These are phyloP conservation scores for Podargus strigoides DNA, from an alignment of 2,797 vertebrate genomes.

Conservation along the genomic window DNA sequence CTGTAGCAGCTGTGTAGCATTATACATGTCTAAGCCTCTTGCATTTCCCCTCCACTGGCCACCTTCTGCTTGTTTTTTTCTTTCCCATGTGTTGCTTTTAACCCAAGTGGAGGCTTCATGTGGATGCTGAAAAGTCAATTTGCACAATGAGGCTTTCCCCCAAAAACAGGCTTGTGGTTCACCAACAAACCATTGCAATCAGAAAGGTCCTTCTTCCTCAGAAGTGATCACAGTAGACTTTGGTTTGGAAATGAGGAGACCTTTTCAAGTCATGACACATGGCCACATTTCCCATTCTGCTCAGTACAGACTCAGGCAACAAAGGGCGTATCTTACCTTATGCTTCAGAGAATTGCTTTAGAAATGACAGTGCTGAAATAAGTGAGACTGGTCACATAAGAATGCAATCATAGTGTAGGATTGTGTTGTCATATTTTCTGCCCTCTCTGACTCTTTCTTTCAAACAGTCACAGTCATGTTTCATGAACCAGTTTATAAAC, in stretches of 20 bases:
- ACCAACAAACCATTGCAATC: background rate
- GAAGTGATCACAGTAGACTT: background rate
- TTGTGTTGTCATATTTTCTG: background rate
- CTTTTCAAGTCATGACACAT: background rate
- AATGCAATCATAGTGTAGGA: background rate
- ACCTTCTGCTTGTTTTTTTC: background rate
- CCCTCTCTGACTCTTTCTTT: background rate
- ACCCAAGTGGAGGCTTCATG: background rate
- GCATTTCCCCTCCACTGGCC: background rate
- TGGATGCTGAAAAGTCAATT: background rate
- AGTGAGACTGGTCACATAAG: background rate
- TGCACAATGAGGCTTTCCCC: fast-evolving
- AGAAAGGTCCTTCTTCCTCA: background rate
- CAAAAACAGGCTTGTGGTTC: background rate
- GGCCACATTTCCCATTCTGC: background rate
- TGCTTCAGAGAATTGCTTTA: background rate
- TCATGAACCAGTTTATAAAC: background rate
- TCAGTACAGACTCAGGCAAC: background rate
- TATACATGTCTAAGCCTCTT: background rate
- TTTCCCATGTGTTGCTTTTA: background rate
- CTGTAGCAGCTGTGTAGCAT: too few relatives aligned
- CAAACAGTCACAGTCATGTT: background rate
- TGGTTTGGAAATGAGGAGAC: background rate
- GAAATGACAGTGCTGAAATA: background rate
- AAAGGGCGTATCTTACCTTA: background rate